Evolutionary conservation across 2,888 invertebrate species (phyloP), one percentile per base, ranked within the genome.

Genomic region (Venusia cambrica): DNA sequence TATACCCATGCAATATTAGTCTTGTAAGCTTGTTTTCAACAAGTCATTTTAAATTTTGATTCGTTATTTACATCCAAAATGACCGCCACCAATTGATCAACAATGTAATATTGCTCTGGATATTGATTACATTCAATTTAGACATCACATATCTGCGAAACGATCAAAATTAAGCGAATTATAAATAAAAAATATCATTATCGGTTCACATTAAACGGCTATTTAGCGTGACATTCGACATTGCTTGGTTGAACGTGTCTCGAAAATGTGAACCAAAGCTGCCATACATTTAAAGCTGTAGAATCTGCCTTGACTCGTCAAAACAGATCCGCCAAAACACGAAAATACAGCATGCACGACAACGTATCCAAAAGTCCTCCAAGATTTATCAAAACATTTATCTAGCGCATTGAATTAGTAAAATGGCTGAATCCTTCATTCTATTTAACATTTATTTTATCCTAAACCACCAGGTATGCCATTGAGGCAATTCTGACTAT

Each of bases 1-100:
- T 50, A 73, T 79, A 79, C 74, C 83, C 84, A 84, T 87, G 85
- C 85, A 84, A 85, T 81, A 84, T 83, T 81, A 80, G 73, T 79
- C 63, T 57, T 67, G 54, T 59, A 60, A 65, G 64, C 69, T 72
- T 57, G 65, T 64, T 52, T 50, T 53, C 56, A 48, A 57, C 57
- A 54, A 65, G 71, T 62, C 57, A 34, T 30, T 45, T 40, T 29
- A 42, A 52, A 51, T 59, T 48, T 61, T 45, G 48, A 54, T 45
- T 48, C 48, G 57, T 55, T 61, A 51, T 60, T 48, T 66, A 66
- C 62, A 68, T 57, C 45, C 51, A 48, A 57, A 57, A 50, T 51
- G 44, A 67, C 85, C 84, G 69, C 73, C 83, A 83, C 83, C 83
- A 68, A 67, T 65, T 49, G 49, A 43, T 60, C 68, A 61, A 70